phyloP scores from a whole-genome alignment of 2,113 vertebrate genomes.

The Collichthys lucidus region DNA sequence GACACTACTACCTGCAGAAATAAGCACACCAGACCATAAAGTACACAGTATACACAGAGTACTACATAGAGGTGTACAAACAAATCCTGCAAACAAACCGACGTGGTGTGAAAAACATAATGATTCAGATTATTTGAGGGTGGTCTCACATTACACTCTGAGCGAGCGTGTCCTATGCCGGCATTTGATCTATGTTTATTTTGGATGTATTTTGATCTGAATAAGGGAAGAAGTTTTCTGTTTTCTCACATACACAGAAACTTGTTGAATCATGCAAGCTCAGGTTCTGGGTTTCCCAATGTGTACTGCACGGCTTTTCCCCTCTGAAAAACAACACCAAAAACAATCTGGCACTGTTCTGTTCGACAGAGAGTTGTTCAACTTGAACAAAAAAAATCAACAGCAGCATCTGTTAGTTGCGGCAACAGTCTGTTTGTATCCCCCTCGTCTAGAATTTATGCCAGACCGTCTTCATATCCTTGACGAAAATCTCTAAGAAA shows the following conservation, averaged over 20 bases:
- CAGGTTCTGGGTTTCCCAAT: background rate
- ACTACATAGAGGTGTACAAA: too few species aligned
- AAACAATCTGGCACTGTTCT: slow-evolving; percentile 9
- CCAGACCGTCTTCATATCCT: slow-evolving; percentile 24
- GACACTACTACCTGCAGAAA: too few species aligned
- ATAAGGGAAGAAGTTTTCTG: background rate
- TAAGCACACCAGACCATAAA: too few species aligned
- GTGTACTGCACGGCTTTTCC: background rate
- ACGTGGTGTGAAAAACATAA: background rate
- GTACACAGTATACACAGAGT: too few species aligned
- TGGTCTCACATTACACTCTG: background rate
- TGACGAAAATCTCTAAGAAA: slow-evolving; percentile 34
- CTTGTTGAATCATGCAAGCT: background rate
- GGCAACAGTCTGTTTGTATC: slow-evolving; percentile 28
- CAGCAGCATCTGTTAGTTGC: slow-evolving; percentile 43
- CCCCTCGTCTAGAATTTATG: slow-evolving; percentile 14
- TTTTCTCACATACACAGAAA: background rate
- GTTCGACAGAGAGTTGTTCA: slow-evolving; percentile 17
- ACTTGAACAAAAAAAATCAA: slow-evolving; percentile 21
- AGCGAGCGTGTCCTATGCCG: background rate
- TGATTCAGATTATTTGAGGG: background rate
- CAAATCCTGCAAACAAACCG: background rate
- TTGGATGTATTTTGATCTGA: slow-evolving; percentile 25
- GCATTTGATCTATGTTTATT: slow-evolving; percentile 22
- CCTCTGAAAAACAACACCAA: slow-evolving; percentile 18